Base-by-base conservation (phyloP, 2,797 vertebrate genomes). In the Pseudochromis fuscus region DNA sequence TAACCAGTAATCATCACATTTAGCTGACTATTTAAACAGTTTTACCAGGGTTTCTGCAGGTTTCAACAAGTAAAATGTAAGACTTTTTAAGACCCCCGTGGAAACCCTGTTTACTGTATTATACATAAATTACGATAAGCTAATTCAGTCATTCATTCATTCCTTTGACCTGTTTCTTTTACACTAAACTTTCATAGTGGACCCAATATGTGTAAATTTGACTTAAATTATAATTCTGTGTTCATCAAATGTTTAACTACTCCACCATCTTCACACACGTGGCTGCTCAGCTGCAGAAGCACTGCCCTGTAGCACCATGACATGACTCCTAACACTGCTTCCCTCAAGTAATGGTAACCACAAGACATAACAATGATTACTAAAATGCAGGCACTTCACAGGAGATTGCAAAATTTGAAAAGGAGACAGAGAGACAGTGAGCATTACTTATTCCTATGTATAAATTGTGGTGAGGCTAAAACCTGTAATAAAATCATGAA, bases 401-500 rank as follows among this genome's bases (percentile, higher is more conserved):
- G 27, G 42, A 73, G 52, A 74, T 68, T 48, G 65, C 16, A 52
- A 48, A 48, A 76, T 57, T 49, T 71, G 8, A 73, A 61, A 77
- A 53, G 12, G 42, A 91, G 91, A 91, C 83, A 81, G 57, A 89
- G 88, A 87, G 78, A 87, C 56, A 92, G 91, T 87, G 87, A 87
- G 27, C 64, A 44, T 50, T 53, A 76, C 66, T 82, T 91, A 87
- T 88, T 91, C 82, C 82, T 85, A 80, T 90, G 91, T 89, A 83
- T 57, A 87, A 84, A 69, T 62, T 92, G 93, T 86, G 93, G 94
- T 91, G 87, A 94, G 90, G 89, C 91, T 91, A 77, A 95, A 94
- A 90, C 91, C 93, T 88, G 84, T 85, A 89, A 95, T 94, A 94
- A 94, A 95, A 95, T 94, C 94, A 95, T 91, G 94, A 95, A 94